Base-by-base conservation (phyloP, 2,113 vertebrate genomes). In the Arothron firmamentum region DNA sequence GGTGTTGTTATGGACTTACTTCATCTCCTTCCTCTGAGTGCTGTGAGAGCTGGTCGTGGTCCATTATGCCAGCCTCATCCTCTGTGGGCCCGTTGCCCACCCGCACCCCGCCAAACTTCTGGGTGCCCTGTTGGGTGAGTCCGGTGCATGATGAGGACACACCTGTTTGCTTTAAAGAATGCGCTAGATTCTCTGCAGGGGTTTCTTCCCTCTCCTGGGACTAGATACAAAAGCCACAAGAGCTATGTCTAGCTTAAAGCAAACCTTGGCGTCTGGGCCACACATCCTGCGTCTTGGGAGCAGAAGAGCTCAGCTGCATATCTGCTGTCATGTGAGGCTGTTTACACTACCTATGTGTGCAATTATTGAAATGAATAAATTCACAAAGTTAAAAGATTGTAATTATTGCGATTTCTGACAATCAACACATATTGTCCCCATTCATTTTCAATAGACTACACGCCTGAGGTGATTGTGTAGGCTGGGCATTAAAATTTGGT, bases 41-140 rank as follows among this genome's bases (percentile, higher is more conserved):
- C 82, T 94, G 96, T 48, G 96, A 97, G 70, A 99, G 92, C 84
- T 98, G 94, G 91, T 99, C 97, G 67, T 99, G 96, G 79, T 99
- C 95, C 86, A 99, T 96, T 88, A 99, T 99, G 90, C 97, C 96
- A 78, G 97, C 96, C 90, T 99, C 96, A 68, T 99, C 97, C 86
- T 99, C 97, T 2, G 96, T 99, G 19, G 96, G 96, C 73, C 97
- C 97, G 43, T 99, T 99, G 81, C 96, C 95, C 84, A 99, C 94
- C 73, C 96, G 94, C 86, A 99, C 95, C 70, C 95, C 96, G 89
- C 96, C 96, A 23, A 98, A 98, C 93, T 95, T 99, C 91, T 96
- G 93, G 28, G 95, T 96, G 85, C 96, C 97, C 97, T 99, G 92
- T 92, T 90, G 88, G 75, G 90, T 90, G 85, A 90, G 89, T 81